Evolutionary conservation across 2,113 vertebrate genomes (phyloP).

Genomic region (Menura novaehollandiae): DNA sequence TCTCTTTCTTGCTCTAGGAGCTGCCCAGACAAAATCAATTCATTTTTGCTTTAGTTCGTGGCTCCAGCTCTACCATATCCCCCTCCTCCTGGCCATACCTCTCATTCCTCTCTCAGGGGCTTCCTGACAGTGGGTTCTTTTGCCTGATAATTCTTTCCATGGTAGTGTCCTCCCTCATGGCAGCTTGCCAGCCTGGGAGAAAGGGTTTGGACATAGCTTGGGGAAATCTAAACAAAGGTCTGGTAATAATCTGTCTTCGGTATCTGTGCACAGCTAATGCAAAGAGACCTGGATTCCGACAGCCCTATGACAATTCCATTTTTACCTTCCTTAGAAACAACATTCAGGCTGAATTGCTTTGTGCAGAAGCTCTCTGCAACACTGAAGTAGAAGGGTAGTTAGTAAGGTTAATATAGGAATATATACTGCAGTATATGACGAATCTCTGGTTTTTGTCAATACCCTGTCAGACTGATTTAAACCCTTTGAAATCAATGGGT

Average conservation of each 20-base stretch:
- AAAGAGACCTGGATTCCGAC: background rate
- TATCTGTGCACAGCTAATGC: background rate
- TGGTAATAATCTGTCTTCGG: background rate
- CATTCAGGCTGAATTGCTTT: background rate
- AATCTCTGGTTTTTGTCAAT: background rate
- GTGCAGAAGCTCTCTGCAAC: background rate
- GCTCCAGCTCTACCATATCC: background rate
- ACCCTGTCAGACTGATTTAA: background rate
- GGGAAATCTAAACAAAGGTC: background rate
- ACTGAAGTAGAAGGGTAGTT: background rate
- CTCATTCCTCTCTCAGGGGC: background rate
- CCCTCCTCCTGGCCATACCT: background rate
- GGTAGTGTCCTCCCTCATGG: background rate
- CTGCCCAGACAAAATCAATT: background rate
- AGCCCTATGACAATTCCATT: background rate
- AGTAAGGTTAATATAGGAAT: background rate
- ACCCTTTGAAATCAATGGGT: background rate
- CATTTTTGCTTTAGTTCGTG: background rate
- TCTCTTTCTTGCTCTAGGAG: background rate
- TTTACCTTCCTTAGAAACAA: background rate
- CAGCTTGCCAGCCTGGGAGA: constrained; percentile 8
- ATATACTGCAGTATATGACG: background rate
- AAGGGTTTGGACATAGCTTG: background rate
- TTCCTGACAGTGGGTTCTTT: background rate
- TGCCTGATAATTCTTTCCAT: background rate